Evolutionary conservation across 2,888 invertebrate species (phyloP), one percentile per base, ranked within the genome.

Genomic region (Trachelus troglodyta): DNA sequence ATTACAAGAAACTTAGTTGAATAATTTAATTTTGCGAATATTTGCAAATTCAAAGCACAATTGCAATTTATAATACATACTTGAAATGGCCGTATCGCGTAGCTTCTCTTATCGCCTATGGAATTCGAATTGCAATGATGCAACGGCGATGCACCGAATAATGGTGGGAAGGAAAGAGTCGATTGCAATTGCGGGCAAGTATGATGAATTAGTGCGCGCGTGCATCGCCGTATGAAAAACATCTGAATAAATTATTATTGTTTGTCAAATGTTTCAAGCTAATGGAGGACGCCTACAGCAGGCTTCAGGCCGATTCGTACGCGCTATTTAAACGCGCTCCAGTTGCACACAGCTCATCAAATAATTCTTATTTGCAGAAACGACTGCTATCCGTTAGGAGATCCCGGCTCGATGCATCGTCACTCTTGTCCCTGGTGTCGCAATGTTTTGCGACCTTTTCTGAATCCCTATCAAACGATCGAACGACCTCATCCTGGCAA

Each of bases 201-300:
- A 34, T 71, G 71, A 71, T 34, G 71, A 71, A 71, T 71, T 34
- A 11, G 81, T 80, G 71, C 77, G 77, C 71, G 74, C 74, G 34
- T 81, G 83, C 56, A 56, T 56, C 56, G 23, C 0, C 80, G 82
- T 83, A 84, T 86, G 87, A 88, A 91, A 91, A 91, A 91, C 91
- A 91, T 88, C 88, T 91, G 91, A 91, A 91, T 91, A 91, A 91
- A 91, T 91, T 87, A 91, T 91, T 86, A 88, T 86, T 90, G 91
- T 91, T 91, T 91, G 91, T 89, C 89, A 88, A 91, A 90, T 89
- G 89, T 89, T 89, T 86, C 85, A 85, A 83, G 82, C 84, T 84
- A 85, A 85, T 82, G 81, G 82, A 79, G 56, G 81, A 83, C 83
- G 84, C 75, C 79, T 75, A 37, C 56, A 56, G 31, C 73, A 69